These are phyloP conservation scores for Dipus sagitta DNA, from an alignment of 2,797 vertebrate genomes.

Conservation along the genomic window DNA sequence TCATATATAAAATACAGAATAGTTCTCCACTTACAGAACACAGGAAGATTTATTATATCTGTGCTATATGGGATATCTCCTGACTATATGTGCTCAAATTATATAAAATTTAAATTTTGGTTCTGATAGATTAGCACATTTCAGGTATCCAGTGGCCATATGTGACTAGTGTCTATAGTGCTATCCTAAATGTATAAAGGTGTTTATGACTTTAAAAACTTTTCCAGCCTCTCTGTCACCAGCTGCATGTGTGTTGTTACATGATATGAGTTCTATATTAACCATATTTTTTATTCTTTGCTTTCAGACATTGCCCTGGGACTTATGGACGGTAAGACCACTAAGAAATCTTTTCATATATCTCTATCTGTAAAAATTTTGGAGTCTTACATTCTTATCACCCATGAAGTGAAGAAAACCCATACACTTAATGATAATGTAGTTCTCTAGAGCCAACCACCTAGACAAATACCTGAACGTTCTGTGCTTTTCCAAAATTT, in stretches of 20 bases:
- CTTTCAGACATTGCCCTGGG: slow-evolving; percentile 96
- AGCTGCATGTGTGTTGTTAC: neutral
- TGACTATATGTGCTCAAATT: neutral
- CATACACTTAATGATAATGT: neutral
- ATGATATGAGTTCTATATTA: neutral
- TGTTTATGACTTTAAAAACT: neutral
- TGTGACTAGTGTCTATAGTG: neutral
- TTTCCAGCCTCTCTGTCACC: neutral
- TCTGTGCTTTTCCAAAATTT: neutral
- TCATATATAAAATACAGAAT: neutral
- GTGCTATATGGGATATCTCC: neutral
- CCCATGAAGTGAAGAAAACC: neutral
- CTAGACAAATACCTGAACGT: neutral
- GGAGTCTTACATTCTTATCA: neutral
- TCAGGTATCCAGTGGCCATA: neutral
- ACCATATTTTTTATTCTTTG: slow-evolving; percentile 74
- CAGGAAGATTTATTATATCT: neutral
- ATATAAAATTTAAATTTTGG: neutral
- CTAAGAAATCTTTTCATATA: slow-evolving; percentile 39
- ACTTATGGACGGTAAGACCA: slow-evolving; percentile 96
- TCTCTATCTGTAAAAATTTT: slow-evolving; percentile 47
- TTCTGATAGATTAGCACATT: neutral
- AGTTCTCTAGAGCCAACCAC: neutral
- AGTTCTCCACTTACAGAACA: neutral
- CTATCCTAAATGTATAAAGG: neutral